A percentile compares a stretch with the other conserved stretches of the same genome.
Conservation (phyloP, 2,113 vertebrate genomes). For the Naja naja region DNA sequence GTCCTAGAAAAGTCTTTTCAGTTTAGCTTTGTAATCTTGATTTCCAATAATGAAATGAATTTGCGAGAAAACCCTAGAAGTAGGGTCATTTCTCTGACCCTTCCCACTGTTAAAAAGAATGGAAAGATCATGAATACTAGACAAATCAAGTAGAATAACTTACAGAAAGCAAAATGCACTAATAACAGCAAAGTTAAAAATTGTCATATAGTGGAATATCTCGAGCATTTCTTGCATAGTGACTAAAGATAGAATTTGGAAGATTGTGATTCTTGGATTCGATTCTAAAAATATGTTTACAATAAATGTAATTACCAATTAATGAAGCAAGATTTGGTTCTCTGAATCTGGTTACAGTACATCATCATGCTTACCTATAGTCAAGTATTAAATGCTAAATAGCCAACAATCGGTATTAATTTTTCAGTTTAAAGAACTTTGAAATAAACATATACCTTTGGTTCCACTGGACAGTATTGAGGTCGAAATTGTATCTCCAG, state of each 20-base stretch:
- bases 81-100: neutral
- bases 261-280: neutral
- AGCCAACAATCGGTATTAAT: neutral
- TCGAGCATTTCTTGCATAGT: neutral
- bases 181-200: neutral
- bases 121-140: neutral
- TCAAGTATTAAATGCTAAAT: neutral
- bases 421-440: neutral
- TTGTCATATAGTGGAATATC: neutral
- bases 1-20: neutral
- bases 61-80: neutral
- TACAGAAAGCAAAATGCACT: neutral
- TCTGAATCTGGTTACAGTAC: neutral
- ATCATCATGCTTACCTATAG: neutral
- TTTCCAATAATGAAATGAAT: neutral
- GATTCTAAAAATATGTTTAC: neutral
- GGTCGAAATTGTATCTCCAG: neutral
- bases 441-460: neutral
- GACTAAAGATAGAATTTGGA: neutral
- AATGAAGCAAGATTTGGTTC: neutral
- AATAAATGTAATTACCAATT: neutral
- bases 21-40: neutral
- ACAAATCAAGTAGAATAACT: neutral
- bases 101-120: neutral
- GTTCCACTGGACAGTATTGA: neutral